Evolutionary conservation across 1,140 invertebrate species (phyloP).

Genomic region (Contarinia nasturtii): DNA sequence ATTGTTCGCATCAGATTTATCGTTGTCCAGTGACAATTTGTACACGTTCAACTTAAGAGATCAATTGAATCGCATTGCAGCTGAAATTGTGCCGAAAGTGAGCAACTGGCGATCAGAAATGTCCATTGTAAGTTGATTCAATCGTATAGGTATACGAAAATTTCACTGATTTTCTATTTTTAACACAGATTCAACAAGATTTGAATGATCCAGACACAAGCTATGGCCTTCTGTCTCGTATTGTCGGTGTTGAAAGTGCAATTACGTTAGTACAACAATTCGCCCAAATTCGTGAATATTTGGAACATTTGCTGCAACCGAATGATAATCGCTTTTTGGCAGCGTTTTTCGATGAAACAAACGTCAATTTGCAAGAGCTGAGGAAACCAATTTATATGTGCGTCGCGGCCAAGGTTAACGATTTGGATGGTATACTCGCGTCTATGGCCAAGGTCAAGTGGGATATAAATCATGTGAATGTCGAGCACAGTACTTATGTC

Average conservation of each 20-base stretch:
- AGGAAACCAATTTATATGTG: slow-evolving; percentile 69
- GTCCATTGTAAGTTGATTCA: slow-evolving; percentile 12
- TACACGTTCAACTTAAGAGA: slow-evolving; percentile 48
- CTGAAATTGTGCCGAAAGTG: slow-evolving; percentile 30
- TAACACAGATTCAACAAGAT: slow-evolving; percentile 29
- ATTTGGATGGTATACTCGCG: slow-evolving; percentile 54
- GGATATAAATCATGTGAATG: slow-evolving; percentile 90
- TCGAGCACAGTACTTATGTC: slow-evolving; percentile 82
- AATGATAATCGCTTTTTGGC: slow-evolving; percentile 44
- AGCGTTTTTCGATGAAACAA: slow-evolving; percentile 48
- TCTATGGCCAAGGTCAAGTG: slow-evolving; percentile 87
- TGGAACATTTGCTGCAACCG: slow-evolving; percentile 48
- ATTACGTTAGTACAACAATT: slow-evolving; percentile 79
- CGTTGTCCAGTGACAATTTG: slow-evolving; percentile 29
- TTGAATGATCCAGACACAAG: slow-evolving; percentile 49
- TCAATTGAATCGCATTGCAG: slow-evolving; percentile 54
- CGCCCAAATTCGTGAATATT: slow-evolving; percentile 59
- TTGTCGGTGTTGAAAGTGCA: slow-evolving; percentile 81
- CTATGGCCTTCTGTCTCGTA: slow-evolving; percentile 64
- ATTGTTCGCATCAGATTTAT: slow-evolving; percentile 65
- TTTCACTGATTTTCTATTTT: slow-evolving; percentile 1
- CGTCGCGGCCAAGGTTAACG: slow-evolving; percentile 59
- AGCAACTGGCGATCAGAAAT: slow-evolving; percentile 21
- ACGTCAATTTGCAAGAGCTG: slow-evolving; percentile 37
- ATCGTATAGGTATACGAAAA: neutral